These are phyloP conservation scores for Epistrophella euchroma DNA, from an alignment of 2,888 invertebrate genomes.

Conservation along the genomic window DNA sequence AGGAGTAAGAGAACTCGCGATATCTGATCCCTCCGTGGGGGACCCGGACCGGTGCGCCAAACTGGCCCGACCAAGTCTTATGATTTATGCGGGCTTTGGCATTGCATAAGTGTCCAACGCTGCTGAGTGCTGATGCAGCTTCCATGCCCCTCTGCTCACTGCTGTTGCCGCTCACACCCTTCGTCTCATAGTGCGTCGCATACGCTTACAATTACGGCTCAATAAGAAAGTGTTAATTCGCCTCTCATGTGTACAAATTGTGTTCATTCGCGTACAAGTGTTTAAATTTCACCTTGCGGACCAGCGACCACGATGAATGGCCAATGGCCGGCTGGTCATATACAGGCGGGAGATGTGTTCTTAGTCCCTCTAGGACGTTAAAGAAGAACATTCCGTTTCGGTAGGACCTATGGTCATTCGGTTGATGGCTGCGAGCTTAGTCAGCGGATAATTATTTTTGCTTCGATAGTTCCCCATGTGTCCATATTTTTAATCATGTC, in stretches of 20 bases:
- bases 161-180: slow-evolving; percentile 3
- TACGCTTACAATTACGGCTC: slow-evolving; percentile 73
- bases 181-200: slow-evolving; percentile 43
- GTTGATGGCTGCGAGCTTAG: slow-evolving; percentile 57
- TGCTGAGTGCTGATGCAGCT: slow-evolving; percentile 21
- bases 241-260: slow-evolving; percentile 76
- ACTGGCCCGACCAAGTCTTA: slow-evolving; percentile 56
- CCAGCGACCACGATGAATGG: slow-evolving; percentile 49
- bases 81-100: slow-evolving; percentile 71
- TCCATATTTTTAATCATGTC: slow-evolving; percentile 75
- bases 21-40: slow-evolving; percentile 76
- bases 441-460: slow-evolving; percentile 74
- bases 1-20: slow-evolving; percentile 74
- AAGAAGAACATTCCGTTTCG: slow-evolving; percentile 36
- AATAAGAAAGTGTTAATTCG: slow-evolving; percentile 76
- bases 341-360: not conserved
- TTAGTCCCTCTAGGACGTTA: slow-evolving; percentile 29
- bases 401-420: slow-evolving; percentile 52
- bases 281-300: slow-evolving; percentile 72
- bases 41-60: slow-evolving; percentile 62
- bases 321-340: not conserved
- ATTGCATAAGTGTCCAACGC: slow-evolving; percentile 69
- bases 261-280: slow-evolving; percentile 75
- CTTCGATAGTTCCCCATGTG: slow-evolving; percentile 66
- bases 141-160: not conserved